Evolutionary conservation across 2,888 invertebrate genomes (phyloP).

Genomic region (Platycnemis pennipes): DNA sequence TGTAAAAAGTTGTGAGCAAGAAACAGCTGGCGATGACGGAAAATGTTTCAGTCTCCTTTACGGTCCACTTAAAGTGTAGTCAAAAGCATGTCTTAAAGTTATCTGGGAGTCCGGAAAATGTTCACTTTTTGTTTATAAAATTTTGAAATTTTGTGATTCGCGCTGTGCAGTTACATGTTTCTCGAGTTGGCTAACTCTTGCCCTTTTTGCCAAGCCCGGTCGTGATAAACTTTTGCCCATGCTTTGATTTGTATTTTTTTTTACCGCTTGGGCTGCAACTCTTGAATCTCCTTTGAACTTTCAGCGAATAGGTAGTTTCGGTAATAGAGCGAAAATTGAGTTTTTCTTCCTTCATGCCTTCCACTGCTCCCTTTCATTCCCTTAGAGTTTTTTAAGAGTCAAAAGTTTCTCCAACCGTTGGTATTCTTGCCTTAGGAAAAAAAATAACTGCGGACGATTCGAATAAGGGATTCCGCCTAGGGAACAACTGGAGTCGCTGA

Average conservation of each 20-base stretch:
- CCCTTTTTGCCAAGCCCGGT: not conserved
- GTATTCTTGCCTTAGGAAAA: not conserved
- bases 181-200: not conserved
- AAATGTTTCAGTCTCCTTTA: not conserved
- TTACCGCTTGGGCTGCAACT: conserved; percentile 9
- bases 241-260: not conserved
- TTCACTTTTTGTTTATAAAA: not conserved
- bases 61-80: not conserved
- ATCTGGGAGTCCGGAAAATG: not conserved
- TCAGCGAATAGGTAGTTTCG: conserved; percentile 22
- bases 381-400: conserved; percentile 29
- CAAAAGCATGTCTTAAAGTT: not conserved
- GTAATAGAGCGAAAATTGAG: conserved; percentile 43
- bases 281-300: conserved; percentile 38
- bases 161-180: not conserved
- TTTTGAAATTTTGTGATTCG: not conserved
- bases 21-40: not conserved
- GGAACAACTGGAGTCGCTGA: not conserved
- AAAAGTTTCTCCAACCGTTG: conserved; percentile 31
- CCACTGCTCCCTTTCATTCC: not conserved
- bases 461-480: not conserved
- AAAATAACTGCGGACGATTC: conserved; percentile 27
- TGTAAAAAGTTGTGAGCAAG: not conserved
- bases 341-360: not conserved
- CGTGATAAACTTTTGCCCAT: conserved; percentile 43